Evolutionary conservation across 2,888 invertebrate species (phyloP).

Genomic region (Synergus japonicus): DNA sequence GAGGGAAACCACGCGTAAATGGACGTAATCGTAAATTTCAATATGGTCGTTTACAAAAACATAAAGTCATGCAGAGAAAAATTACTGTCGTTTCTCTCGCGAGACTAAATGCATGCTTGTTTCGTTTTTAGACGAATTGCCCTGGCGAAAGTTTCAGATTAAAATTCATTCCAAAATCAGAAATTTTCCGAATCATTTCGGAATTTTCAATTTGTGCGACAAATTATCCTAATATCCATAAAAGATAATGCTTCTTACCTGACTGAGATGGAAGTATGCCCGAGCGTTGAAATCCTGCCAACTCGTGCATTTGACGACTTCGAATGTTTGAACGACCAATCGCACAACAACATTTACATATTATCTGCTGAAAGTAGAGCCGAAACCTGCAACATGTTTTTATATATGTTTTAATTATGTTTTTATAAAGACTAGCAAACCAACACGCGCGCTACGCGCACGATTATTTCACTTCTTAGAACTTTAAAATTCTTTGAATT

Average conservation of each 20-base stretch:
- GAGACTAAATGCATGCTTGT: too few species aligned
- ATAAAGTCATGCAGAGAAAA: not conserved
- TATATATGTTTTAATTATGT: too few species aligned
- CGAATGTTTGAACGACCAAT: constrained; percentile 80
- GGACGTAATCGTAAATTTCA: constrained; percentile 13
- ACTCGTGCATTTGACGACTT: constrained; percentile 75
- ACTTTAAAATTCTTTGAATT: too few species aligned
- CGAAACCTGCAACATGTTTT: constrained; percentile 67
- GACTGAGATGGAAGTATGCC: constrained; percentile 61
- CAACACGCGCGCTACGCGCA: too few species aligned
- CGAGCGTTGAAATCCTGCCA: constrained; percentile 61
- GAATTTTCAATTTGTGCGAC: too few species aligned
- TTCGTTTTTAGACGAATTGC: too few species aligned
- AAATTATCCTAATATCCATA: too few species aligned
- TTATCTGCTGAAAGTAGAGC: constrained; percentile 73
- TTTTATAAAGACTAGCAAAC: too few species aligned
- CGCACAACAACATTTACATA: constrained; percentile 75
- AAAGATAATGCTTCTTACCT: constrained; percentile 51
- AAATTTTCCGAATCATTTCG: too few species aligned
- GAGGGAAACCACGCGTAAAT: not conserved
- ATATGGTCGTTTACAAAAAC: not conserved
- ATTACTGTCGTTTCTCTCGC: not conserved
- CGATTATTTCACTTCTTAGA: too few species aligned
- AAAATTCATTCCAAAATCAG: too few species aligned
- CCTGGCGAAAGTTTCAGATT: too few species aligned